Conservation (phyloP, 2,797 vertebrate species). For the Eleutherodactylus coqui region DNA sequence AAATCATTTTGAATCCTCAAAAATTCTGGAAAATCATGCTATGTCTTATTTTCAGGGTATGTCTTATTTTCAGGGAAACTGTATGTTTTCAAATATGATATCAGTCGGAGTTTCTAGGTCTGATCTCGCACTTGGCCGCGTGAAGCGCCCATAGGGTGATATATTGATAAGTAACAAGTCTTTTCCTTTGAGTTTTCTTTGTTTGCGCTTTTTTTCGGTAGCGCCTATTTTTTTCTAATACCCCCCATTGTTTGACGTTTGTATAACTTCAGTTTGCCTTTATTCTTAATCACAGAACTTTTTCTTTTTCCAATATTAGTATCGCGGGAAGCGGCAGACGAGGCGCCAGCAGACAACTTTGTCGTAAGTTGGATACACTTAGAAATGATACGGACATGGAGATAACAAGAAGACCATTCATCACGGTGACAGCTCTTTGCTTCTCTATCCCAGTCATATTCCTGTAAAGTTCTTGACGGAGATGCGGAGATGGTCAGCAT, state of each 20-base stretch:
- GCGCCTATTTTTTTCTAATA: neutral
- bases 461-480: slow-evolving; percentile 65
- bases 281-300: neutral
- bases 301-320: neutral
- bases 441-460: slow-evolving; percentile 70
- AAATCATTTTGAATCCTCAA: too few species aligned
- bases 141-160: too few species aligned
- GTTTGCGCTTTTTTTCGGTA: too few species aligned
- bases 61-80: too few species aligned
- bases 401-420: slow-evolving; percentile 65
- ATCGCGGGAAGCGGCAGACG: neutral
- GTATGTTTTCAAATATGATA: too few species aligned
- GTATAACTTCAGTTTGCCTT: neutral
- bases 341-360: slow-evolving; percentile 66
- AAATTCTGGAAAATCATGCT: too few species aligned
- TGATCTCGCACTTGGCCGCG: too few species aligned
- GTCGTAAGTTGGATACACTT: slow-evolving; percentile 71
- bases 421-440: slow-evolving; percentile 74
- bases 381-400: slow-evolving; percentile 18
- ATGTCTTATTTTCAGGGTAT: too few species aligned
- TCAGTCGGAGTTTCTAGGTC: too few species aligned
- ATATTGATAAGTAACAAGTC: too few species aligned
- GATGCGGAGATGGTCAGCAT: slow-evolving; percentile 60
- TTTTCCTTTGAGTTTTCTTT: too few species aligned
- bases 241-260: neutral